Base-by-base conservation (phyloP, 1,140 invertebrate genomes). In the Ptiloglossa arizonensis region DNA sequence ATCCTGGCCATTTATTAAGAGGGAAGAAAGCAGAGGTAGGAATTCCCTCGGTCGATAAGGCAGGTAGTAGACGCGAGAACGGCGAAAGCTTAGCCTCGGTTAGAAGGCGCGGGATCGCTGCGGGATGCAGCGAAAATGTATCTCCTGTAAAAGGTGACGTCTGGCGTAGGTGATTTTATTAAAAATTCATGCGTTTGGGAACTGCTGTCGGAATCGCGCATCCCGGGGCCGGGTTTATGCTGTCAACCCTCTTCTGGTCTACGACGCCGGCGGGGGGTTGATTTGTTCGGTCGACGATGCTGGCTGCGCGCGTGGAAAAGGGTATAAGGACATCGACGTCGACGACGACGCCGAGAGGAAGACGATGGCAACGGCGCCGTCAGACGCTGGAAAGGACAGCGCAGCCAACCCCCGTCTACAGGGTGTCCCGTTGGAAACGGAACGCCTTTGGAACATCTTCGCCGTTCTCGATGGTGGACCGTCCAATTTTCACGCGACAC, bases 141-240 rank as follows among this genome's bases (percentile, higher is more conserved):
- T 44, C 35, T 15, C n/a, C n/a, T 32, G 17, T 59, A 60, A 38
- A 56, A 64, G 67, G 73, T 72, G 62, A 79, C 73, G 73, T 71
- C 68, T 79, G 62, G 72, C 54, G 50, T 72, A 66, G 70, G 60
- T 80, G 83, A 89, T 89, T 86, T 87, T 86, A 86, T 89, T 86
- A 88, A 90, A 88, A 88, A 85, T 88, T 87, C 82, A 88, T 68
- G 67, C 68, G 52, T 76, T 79, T 79, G 72, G 81, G 78, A 88
- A 88, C 69, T 86, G 81, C 80, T 79, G 73, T 83, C 72, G 66
- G 76, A 85, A 82, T 67, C 59, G 63, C 35, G 73, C 15, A 77
- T 79, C 70, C 70, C 41, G 76, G 72, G 77, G 69, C 77, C 44
- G 54, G 54, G 73, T 78, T 87, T 85, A 82, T 59, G 57, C 81